These are phyloP conservation scores for Copidosoma floridanum DNA, from an alignment of 1,140 invertebrate genomes.

Conservation along the genomic window DNA sequence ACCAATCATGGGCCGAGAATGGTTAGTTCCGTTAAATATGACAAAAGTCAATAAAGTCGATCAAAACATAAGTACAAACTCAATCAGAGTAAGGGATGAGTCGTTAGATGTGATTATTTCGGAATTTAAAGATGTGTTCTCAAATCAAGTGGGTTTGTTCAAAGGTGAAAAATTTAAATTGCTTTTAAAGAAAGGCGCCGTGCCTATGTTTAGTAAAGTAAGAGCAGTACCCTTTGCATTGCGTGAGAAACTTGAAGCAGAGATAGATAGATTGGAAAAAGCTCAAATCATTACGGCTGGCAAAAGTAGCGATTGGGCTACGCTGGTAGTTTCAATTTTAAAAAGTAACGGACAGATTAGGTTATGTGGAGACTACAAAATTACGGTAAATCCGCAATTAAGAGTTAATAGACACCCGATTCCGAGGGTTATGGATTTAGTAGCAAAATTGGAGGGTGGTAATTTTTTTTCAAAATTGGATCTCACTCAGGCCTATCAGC, in stretches of 20 bases:
- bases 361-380: neutral
- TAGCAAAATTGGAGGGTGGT: no score
- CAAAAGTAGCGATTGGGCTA: slow-evolving; percentile 6
- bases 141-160: no score
- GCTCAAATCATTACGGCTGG: neutral
- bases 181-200: no score
- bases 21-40: neutral
- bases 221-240: neutral
- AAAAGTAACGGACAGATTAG: neutral
- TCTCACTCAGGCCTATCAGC: neutral
- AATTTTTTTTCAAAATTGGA: no score
- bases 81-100: neutral
- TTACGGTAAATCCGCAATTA: neutral
- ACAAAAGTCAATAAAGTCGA: no score
- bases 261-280: neutral
- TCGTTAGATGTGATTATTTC: neutral
- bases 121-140: no score
- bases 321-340: slow-evolving; percentile 42
- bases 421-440: no score
- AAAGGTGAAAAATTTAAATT: no score
- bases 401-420: no score
- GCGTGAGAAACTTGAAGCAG: neutral
- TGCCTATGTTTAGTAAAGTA: neutral
- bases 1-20: neutral
- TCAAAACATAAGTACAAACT: neutral